These are phyloP conservation scores for Andricus quercusramuli DNA, from an alignment of 2,888 invertebrate genomes.

Conservation along the genomic window DNA sequence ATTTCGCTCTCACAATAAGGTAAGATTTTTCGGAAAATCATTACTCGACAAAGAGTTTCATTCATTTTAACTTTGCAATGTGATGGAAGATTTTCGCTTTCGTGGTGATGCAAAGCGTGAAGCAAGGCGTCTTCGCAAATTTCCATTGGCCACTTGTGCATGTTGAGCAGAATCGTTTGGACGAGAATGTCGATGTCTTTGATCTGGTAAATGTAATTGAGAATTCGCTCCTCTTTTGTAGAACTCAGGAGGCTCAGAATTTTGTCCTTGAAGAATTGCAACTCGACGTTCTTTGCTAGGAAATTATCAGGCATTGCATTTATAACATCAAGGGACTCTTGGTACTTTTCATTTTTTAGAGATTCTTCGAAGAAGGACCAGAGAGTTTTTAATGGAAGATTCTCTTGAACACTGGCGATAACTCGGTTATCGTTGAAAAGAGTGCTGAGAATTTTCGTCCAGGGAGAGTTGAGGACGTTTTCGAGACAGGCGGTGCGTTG, in stretches of 20 bases:
- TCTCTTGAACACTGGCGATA: slow-evolving; percentile 82
- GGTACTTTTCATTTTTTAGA: slow-evolving; percentile 78
- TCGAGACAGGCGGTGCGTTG: slow-evolving; percentile 82
- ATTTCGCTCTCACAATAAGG: slow-evolving; percentile 64
- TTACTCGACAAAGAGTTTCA: slow-evolving; percentile 68
- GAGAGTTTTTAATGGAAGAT: slow-evolving; percentile 80
- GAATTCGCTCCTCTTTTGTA: slow-evolving; percentile 56
- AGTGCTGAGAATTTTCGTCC: slow-evolving; percentile 80
- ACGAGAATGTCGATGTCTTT: slow-evolving; percentile 67
- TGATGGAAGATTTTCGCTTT: slow-evolving; percentile 64
- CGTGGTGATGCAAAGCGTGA: slow-evolving; percentile 65
- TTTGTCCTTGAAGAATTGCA: slow-evolving; percentile 82
- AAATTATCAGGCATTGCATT: slow-evolving; percentile 82
- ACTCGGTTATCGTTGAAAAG: slow-evolving; percentile 82
- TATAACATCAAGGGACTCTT: slow-evolving; percentile 78
- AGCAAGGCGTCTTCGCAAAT: slow-evolving; percentile 68
- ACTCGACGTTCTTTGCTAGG: slow-evolving; percentile 79
- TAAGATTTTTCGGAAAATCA: slow-evolving; percentile 71
- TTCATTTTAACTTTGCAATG: slow-evolving; percentile 67
- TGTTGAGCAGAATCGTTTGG: slow-evolving; percentile 67
- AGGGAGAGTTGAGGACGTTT: slow-evolving; percentile 81
- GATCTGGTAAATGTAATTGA: slow-evolving; percentile 69
- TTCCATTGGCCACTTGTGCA: slow-evolving; percentile 69
- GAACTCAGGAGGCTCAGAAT: slow-evolving; percentile 82
- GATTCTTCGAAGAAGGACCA: slow-evolving; percentile 80